Percentiles rank a stretch among this genome's conserved stretches.
Evolutionary conservation across 2,888 invertebrate genomes (phyloP).

Genomic region (Luperina testacea): DNA sequence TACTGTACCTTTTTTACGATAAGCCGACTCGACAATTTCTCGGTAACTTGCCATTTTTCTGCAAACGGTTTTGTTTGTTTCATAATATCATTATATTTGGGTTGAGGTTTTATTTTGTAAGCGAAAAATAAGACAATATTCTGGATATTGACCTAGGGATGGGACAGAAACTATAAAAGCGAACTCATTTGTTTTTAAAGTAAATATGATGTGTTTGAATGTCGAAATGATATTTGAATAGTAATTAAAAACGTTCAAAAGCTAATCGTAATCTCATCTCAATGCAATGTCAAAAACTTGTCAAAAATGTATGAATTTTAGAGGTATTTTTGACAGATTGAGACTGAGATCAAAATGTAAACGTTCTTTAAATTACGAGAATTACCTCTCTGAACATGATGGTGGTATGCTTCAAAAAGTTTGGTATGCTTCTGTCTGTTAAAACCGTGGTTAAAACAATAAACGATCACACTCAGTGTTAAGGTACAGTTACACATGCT

Average conservation of each 20-base stretch:
- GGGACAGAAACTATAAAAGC: not conserved
- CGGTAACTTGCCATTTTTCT: conserved; percentile 37
- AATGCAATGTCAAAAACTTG: no score
- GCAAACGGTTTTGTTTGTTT: conserved; percentile 48
- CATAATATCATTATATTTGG: conserved; percentile 21
- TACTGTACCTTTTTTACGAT: conserved; percentile 48
- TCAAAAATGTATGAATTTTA: no score
- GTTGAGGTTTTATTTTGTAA: conserved; percentile 27
- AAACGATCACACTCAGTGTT: not conserved
- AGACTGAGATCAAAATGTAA: no score
- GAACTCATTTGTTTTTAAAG: conserved; percentile 17
- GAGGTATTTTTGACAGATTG: no score
- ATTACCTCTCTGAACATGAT: not conserved
- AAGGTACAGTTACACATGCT: no score
- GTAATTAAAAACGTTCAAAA: no score
- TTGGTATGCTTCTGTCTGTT: not conserved
- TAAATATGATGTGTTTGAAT: not conserved
- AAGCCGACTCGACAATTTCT: conserved; percentile 43
- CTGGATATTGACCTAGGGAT: not conserved
- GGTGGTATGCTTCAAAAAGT: not conserved
- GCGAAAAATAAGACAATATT: conserved; percentile 29
- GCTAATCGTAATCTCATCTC: no score
- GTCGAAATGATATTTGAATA: not conserved
- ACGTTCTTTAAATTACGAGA: no score
- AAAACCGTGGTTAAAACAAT: not conserved